Evolutionary conservation across 2,888 invertebrate genomes (phyloP).

Genomic region (Reticulitermes lucifugus): DNA sequence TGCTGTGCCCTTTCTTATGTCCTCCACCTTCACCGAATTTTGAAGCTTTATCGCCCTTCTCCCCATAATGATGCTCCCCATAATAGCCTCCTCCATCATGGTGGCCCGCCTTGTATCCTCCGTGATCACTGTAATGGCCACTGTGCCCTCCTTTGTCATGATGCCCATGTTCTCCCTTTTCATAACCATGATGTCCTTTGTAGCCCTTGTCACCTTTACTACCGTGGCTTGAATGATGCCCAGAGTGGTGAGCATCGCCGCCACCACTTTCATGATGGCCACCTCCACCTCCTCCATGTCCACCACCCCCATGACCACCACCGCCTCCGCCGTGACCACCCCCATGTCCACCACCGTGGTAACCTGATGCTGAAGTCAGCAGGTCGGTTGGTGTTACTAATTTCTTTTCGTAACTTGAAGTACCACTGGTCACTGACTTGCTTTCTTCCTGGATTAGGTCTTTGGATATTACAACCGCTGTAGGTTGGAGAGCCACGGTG

Average conservation of each 20-base stretch:
- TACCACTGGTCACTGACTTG: background rate
- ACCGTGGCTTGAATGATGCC: constrained; percentile 69
- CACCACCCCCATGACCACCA: background rate
- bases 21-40: constrained; percentile 72
- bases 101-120: constrained; percentile 62
- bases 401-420: background rate
- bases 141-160: constrained; percentile 76
- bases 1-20: constrained; percentile 79
- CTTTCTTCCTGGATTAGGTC: background rate
- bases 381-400: background rate
- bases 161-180: constrained; percentile 74
- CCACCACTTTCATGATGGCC: constrained; percentile 62
- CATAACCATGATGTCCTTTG: constrained; percentile 72
- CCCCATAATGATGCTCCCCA: constrained; percentile 71
- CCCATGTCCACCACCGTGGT: constrained; percentile 1
- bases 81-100: constrained; percentile 35
- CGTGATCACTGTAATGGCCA: constrained; percentile 73
- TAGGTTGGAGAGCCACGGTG: background rate
- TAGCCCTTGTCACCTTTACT: constrained; percentile 76
- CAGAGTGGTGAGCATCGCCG: constrained; percentile 68
- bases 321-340: background rate
- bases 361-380: background rate
- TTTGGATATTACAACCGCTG: background rate
- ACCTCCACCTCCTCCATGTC: constrained; percentile 34
- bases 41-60: constrained; percentile 73